Evolutionary conservation across 2,113 vertebrate genomes (phyloP), one percentile per base, ranked within the genome.

Genomic region (Mesembrinibis cayennensis): DNA sequence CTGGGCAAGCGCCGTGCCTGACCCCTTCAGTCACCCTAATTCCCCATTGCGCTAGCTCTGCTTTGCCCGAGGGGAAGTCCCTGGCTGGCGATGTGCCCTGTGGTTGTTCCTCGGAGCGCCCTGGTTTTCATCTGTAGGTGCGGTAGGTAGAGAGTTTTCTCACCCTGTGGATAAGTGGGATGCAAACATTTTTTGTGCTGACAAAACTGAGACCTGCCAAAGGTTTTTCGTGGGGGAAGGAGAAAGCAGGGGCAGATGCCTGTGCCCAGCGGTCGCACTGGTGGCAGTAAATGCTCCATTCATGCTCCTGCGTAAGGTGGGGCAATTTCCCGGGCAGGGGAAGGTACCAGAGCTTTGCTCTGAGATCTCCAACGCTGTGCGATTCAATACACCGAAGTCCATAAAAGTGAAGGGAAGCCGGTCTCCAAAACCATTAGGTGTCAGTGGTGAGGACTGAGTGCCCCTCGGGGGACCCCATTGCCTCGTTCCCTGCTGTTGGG

Each of bases 1-100:
- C 23, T 14, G 34, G 44, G 20, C 27, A 26, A 25, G 22, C 0
- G 1, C 23, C 0, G 0, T 10, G 14, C 18, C 76, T 67, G 55
- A 59, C 29, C 8, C 47, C 53, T 49, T 50, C 42, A 4, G 20
- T 32, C 44, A 20, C 52, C 83, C 74, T 9, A 5, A 1, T 7
- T 61, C 16, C 56, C 14, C 70, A 42, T 63, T 59, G 27, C 0
- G 3, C 21, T 56, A 3, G 25, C 6, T 32, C 16, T 38, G 50
- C 55, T 84, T 29, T 61, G 40, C 45, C 21, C 1, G 0, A 58
- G 53, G 34, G 36, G 20, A 11, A 2, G 5, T 11, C 55, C 63
- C 61, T 81, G 44, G 9, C 53, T 81, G 67, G 30, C 3, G 6
- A 5, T 0, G 1, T 8, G 49, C 30, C 70, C 73, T 56, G 73